Percentiles rank a stretch among this genome's conserved stretches.
Conservation (phyloP, 2,888 invertebrate genomes). For the Notodonta ziczac region DNA sequence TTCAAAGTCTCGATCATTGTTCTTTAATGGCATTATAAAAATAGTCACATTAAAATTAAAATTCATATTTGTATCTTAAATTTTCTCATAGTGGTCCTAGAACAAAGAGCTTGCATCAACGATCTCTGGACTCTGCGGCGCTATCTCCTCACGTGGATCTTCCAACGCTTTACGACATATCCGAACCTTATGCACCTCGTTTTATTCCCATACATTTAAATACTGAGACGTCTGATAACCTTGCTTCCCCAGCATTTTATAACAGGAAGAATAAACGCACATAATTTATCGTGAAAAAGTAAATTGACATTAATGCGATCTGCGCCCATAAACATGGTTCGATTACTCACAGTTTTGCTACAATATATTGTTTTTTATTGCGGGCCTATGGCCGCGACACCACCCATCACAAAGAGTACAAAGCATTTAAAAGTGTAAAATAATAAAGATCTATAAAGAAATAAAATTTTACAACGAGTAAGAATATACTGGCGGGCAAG, state of each 20-base stretch:
- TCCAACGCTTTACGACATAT: constrained; percentile 46
- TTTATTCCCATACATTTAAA: constrained; percentile 45
- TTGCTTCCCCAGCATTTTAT: constrained; percentile 37
- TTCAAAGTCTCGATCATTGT: neutral
- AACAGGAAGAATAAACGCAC: constrained; percentile 53
- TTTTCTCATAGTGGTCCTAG: constrained; percentile 54
- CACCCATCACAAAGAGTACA: constrained; percentile 56
- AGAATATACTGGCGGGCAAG: constrained; percentile 53
- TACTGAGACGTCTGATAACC: constrained; percentile 23
- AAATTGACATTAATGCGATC: constrained; percentile 57
- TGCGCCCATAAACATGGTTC: constrained; percentile 59
- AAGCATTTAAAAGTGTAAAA: constrained; percentile 56
- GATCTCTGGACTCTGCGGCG: constrained; percentile 52
- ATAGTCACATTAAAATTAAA: constrained; percentile 17
- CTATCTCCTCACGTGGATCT: constrained; percentile 77
- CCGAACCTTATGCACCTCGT: constrained; percentile 7
- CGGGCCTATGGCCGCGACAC: constrained; percentile 34
- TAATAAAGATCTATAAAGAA: constrained; percentile 68
- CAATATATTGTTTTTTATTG: constrained; percentile 64
- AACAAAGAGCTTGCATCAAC: constrained; percentile 66
- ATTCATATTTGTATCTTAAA: constrained; percentile 35
- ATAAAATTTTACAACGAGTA: constrained; percentile 71
- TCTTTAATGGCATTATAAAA: neutral
- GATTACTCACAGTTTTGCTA: constrained; percentile 70
- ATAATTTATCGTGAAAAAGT: constrained; percentile 54